Base-by-base conservation (phyloP, 2,888 invertebrate species). In the Cryptocheilus praepositus region DNA sequence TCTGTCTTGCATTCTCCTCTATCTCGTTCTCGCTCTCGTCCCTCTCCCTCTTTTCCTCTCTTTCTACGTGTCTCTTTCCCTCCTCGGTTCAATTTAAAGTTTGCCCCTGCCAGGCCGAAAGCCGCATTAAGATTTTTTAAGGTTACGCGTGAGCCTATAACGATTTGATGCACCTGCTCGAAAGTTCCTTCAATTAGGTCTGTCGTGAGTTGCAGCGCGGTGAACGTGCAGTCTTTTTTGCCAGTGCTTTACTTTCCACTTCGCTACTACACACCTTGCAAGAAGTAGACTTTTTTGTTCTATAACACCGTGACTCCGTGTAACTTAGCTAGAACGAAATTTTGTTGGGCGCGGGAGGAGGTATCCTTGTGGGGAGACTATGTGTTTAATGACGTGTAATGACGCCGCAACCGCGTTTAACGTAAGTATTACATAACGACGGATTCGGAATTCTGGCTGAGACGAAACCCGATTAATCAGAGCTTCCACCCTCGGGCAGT, bases 121-220 rank as follows among this genome's bases (percentile, higher is more conserved):
- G 81, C 85, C 79, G 84, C 86, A 84, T 86, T 88, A 88, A 88
- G 88, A 88, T 87, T 86, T 86, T 87, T 86, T 85, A 87, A 88
- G 86, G 77, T 85, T 83, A 81, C 81, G 73, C 74, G 82, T 83
- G 81, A 81, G 83, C 83, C 84, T 76, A 83, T 84, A 80, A 49
- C 49, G 49, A 49, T 49, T 49, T 15, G 49, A 49, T 49, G 49
- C 49, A 19, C 49, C 18, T 49, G 18, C 49, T 49, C 49, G 49
- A 49, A 49, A 36, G 36, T 36, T 36, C 36, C 36, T 36, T 36
- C 53, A n/a, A 21, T 22, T 22, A 19, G 19, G 19, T 53, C 53
- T 19, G 22, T 25, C 19, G 22, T 53, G 36, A 36, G 36, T 25
- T 25, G 13, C 36, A 36, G 8, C 36, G 36, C 11, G 11, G 36